These are phyloP conservation scores for Penaeus japonicus DNA, from an alignment of 1,140 invertebrate genomes.

Conservation along the genomic window DNA sequence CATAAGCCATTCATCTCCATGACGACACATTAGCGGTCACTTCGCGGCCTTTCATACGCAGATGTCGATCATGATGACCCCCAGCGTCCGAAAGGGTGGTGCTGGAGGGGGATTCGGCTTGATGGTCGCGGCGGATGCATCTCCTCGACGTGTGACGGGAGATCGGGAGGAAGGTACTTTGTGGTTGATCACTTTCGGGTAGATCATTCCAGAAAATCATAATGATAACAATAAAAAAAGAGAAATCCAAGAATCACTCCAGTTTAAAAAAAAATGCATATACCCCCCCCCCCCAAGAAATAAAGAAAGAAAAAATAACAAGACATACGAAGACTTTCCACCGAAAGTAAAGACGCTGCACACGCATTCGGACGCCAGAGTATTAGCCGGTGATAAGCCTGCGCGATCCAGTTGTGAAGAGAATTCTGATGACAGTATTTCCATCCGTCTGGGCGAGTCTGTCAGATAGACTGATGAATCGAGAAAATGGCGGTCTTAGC, in stretches of 20 bases:
- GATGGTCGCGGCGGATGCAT: not conserved
- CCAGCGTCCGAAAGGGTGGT: not conserved
- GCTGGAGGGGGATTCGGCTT: not conserved
- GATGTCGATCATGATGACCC: constrained; percentile 48
- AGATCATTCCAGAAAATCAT: too few relatives aligned
- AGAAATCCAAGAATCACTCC: too few relatives aligned
- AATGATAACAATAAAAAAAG: too few relatives aligned
- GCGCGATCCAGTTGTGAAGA: not conserved
- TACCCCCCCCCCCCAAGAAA: too few relatives aligned
- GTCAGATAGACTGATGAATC: too few relatives aligned
- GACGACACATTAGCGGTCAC: constrained; percentile 55
- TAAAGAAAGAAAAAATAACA: not conserved
- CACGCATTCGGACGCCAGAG: not conserved
- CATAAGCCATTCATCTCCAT: constrained; percentile 43
- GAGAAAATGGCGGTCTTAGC: too few relatives aligned
- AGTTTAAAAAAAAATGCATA: too few relatives aligned
- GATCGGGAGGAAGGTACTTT: not conserved
- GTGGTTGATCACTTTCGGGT: too few relatives aligned
- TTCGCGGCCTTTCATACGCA: constrained; percentile 45
- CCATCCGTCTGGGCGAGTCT: not conserved
- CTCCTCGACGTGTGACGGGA: not conserved
- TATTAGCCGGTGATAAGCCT: not conserved
- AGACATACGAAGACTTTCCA: not conserved
- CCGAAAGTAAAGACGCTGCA: not conserved
- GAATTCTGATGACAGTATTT: not conserved